Evolutionary conservation across 2,888 invertebrate species (phyloP), one percentile per base, ranked within the genome.

Genomic region (Cynaeus angustus): DNA sequence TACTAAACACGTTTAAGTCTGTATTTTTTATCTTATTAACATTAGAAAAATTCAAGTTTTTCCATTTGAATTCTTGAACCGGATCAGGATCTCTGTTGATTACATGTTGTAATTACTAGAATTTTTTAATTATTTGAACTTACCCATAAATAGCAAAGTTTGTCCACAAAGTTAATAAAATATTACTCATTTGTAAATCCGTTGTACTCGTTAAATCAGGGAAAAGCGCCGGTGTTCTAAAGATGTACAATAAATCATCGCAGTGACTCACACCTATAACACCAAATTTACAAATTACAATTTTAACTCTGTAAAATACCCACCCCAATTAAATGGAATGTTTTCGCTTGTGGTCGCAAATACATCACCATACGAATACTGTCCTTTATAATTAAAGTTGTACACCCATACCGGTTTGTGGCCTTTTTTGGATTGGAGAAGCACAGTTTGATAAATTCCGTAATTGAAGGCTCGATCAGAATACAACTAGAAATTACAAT

Each of bases 211-310:
- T 73, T 41, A 87, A 82, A 50, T 83, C 82, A 7, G 80, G 79
- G 75, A 87, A 87, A 0, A 87, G 53, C 26, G 80, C 67, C 0
- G 87, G 85, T 33, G 86, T 83, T 38, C 84, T 84, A 72, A 88
- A 87, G 3, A 88, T 78, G 73, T 88, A 88, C 45, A 88, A 80
- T 12, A 88, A 76, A 75, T 88, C 88, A 76, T 89, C 88, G 71
- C 87, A 87, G 75, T 89, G 89, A 0, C 86, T 85, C 0, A 86
- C 85, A 38, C 83, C 84, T 84, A 58, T 38, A 80, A 78, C 9
- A 58, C 65, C 69, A n/a, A 28, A n/a, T 6, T 16, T 12, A 30
- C 1, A 16, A 16, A 1, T 8, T 1, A 43, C 41, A 13, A 3
- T 37, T 16, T 56, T 13, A n/a, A 13, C 10, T 4, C 1, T 56